These are phyloP conservation scores for Neoarius graeffei DNA, from an alignment of 2,113 vertebrate genomes.

Conservation along the genomic window DNA sequence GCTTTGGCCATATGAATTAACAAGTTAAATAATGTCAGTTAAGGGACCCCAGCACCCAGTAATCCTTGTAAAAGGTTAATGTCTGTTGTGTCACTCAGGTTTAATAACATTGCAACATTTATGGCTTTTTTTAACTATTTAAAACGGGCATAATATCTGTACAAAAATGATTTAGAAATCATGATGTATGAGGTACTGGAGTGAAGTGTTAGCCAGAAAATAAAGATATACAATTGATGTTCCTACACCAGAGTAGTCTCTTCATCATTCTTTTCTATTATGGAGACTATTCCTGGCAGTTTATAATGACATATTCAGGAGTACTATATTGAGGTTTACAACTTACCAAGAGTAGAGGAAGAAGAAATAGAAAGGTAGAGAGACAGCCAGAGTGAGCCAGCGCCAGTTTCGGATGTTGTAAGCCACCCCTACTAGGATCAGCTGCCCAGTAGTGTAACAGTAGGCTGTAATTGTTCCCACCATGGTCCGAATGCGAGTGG, in stretches of 20 bases:
- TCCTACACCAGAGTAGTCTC: not conserved
- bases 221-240: not conserved
- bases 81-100: not conserved
- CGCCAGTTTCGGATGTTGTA: conserved; percentile 81
- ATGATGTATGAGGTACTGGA: too few species aligned
- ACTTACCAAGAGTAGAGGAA: conserved; percentile 80
- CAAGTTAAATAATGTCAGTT: not conserved
- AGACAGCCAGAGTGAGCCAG: conserved; percentile 79
- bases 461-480: conserved; percentile 71
- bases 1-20: not conserved
- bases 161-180: too few species aligned
- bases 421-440: conserved; percentile 74
- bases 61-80: too few species aligned
- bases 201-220: too few species aligned
- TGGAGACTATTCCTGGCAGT: too few species aligned
- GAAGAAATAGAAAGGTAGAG: conserved; percentile 77
- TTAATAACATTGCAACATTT: too few species aligned
- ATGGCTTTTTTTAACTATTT: too few species aligned
- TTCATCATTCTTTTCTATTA: not conserved
- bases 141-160: too few species aligned
- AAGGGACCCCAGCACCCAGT: not conserved
- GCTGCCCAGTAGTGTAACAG: conserved; percentile 79
- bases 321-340: not conserved
- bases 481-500: conserved; percentile 74
- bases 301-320: not conserved